phyloP scores from a whole-genome alignment of 2,113 vertebrate species.

The Osmerus mordax region DNA sequence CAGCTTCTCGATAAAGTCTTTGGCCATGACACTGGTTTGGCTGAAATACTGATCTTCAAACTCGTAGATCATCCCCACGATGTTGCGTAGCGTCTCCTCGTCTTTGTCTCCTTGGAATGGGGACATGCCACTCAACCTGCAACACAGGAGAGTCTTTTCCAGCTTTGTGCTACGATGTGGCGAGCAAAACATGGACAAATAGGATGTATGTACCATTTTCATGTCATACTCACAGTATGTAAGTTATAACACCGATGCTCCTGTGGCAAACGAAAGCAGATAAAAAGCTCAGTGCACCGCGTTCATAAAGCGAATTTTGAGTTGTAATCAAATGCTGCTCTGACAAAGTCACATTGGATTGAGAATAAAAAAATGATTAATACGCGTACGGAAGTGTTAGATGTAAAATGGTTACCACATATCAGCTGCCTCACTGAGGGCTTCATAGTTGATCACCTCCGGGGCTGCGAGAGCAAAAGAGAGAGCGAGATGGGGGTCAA shows the following conservation, averaged over 20 bases:
- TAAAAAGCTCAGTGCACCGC: neutral
- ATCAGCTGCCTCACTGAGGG: conserved; percentile 68
- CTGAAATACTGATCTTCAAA: conserved; percentile 72
- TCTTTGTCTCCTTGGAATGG: conserved; percentile 79
- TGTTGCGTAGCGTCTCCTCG: conserved; percentile 72
- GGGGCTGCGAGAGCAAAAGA: conserved; percentile 54
- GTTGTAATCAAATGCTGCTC: no score
- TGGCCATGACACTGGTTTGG: conserved; percentile 71
- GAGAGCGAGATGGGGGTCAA: neutral
- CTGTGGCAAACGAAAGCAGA: conserved; percentile 43
- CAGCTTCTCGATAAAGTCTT: conserved; percentile 78
- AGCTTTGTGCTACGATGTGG: no score
- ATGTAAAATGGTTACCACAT: conserved; percentile 71
- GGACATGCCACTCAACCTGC: conserved; percentile 81
- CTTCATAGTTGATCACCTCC: conserved; percentile 74
- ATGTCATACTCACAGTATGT: conserved; percentile 72
- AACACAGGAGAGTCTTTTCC: neutral
- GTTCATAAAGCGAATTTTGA: no score
- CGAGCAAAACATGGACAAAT: no score
- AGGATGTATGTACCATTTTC: neutral
- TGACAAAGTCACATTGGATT: no score
- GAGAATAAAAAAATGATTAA: neutral
- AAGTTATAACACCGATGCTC: conserved; percentile 82
- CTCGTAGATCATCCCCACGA: conserved; percentile 66
- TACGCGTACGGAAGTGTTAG: neutral